Base-by-base conservation (phyloP, 2,113 vertebrate species). In the Neotragus pygmaeus region DNA sequence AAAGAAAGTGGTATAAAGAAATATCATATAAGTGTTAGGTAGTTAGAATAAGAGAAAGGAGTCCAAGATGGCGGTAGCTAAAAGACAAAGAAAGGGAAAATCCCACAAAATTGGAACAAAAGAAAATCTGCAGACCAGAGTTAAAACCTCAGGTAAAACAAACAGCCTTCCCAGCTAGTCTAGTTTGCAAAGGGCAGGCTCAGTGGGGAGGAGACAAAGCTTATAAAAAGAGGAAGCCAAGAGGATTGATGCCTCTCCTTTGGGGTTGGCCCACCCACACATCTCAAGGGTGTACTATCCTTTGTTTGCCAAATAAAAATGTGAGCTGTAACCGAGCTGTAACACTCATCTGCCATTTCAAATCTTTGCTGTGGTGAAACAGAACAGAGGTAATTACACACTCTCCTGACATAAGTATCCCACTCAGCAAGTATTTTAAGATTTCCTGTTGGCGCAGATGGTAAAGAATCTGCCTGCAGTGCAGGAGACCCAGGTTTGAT, bases 121-220 rank as follows among this genome's bases (percentile, higher is more conserved):
- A 70, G 19, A 36, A 70, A 70, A 39, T 39, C n/a, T 21, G n/a
- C 10, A 36, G 19, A 36, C n/a, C 17, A 36, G 64, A 21, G 17
- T 70, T 36, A 70, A n/a, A 70, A 70, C 19, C n/a, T 70, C n/a
- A 12, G n/a, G n/a, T 39, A 5, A 70, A 70, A 23, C n/a, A 12
- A 70, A 36, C 19, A 70, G 66, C 64, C 64, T 36, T 66, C 9
- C 33, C 0, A 0, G 33, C n/a, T 36, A 70, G 19, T n/a, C n/a
- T n/a, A 39, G n/a, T 70, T 70, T 70, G 66, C 66, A 23, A 3
- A 70, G 19, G 5, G 64, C 19, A 23, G n/a, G n/a, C 19, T 70
- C 9, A 36, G 64, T 3, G 3, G 33, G 33, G 19, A 70, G 17
- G 5, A 12, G n/a, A 66, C 64, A 66, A 36, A 36, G 23, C 64